Percentiles rank a stretch among this genome's conserved stretches.
Evolutionary conservation across 2,888 invertebrate genomes (phyloP).

Genomic region (Nymphalis urticae): DNA sequence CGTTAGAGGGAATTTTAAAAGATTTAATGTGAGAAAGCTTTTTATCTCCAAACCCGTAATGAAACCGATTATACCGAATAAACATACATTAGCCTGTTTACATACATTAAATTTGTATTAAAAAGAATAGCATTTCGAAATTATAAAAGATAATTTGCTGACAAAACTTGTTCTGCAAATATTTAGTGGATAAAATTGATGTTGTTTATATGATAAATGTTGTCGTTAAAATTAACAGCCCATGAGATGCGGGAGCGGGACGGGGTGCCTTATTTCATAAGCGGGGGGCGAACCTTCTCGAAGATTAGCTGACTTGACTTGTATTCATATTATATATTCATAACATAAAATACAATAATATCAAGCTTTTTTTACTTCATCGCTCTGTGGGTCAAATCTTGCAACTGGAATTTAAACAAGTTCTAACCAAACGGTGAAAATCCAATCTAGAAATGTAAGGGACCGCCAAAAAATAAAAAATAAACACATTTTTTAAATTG

Average conservation of each 20-base stretch:
- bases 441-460: too few relatives aligned
- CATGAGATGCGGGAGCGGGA: slow-evolving; percentile 24
- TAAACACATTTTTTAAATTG: too few relatives aligned
- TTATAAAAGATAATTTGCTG: slow-evolving; percentile 5
- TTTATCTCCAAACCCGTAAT: slow-evolving; percentile 18
- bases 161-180: slow-evolving; percentile 3
- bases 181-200: not conserved
- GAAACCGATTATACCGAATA: slow-evolving; percentile 17
- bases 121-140: slow-evolving; percentile 9
- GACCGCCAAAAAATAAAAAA: too few relatives aligned
- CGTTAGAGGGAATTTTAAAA: slow-evolving; percentile 20
- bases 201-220: slow-evolving; percentile 6
- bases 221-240: slow-evolving; percentile 38
- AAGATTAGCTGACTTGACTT: too few relatives aligned
- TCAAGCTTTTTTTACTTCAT: too few relatives aligned
- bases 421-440: too few relatives aligned
- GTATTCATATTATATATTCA: too few relatives aligned
- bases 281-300: slow-evolving; percentile 5
- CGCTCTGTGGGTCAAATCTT: too few relatives aligned
- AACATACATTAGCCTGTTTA: slow-evolving; percentile 3
- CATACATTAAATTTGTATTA: slow-evolving; percentile 15
- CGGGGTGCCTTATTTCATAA: slow-evolving; percentile 19
- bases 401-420: too few relatives aligned
- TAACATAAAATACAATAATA: too few relatives aligned
- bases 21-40: slow-evolving; percentile 23